These are phyloP conservation scores for Ophion slaviceki DNA, from an alignment of 2,888 invertebrate genomes.

Conservation along the genomic window DNA sequence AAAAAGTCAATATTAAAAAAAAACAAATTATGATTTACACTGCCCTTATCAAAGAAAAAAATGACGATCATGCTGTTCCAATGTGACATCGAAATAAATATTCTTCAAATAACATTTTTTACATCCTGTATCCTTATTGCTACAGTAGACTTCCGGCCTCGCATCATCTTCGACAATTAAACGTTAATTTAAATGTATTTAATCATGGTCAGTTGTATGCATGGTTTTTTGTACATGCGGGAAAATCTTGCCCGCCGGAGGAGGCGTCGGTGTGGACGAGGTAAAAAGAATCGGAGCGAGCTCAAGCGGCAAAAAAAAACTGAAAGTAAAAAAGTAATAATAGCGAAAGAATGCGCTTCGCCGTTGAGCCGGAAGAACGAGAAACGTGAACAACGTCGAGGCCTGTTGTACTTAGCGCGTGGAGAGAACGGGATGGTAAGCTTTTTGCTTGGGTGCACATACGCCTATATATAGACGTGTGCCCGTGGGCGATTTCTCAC, in stretches of 20 bases:
- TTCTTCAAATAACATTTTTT: too few relatives aligned
- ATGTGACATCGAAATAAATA: too few relatives aligned
- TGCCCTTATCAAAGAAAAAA: too few relatives aligned
- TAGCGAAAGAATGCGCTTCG: constrained; percentile 45
- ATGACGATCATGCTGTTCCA: too few relatives aligned
- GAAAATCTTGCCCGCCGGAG: neutral
- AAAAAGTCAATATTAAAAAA: too few relatives aligned
- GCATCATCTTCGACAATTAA: too few relatives aligned
- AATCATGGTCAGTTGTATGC: neutral
- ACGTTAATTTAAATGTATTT: constrained; percentile 1
- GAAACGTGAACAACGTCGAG: constrained; percentile 62
- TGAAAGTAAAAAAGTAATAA: constrained; percentile 9
- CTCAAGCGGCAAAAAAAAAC: neutral
- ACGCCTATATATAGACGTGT: constrained; percentile 9
- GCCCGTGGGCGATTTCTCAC: constrained; percentile 37
- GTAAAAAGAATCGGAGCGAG: constrained; percentile 40
- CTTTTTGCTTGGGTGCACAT: constrained; percentile 25
- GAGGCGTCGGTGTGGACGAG: constrained; percentile 17
- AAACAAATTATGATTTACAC: too few relatives aligned
- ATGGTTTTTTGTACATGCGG: neutral
- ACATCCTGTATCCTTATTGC: too few relatives aligned
- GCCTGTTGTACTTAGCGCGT: constrained; percentile 74
- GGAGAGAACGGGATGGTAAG: constrained; percentile 70
- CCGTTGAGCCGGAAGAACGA: constrained; percentile 58
- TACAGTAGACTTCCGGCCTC: too few relatives aligned